Conservation (phyloP, 92 coral and sea anemone genomes). For the Virgularia gustaviana region DNA sequence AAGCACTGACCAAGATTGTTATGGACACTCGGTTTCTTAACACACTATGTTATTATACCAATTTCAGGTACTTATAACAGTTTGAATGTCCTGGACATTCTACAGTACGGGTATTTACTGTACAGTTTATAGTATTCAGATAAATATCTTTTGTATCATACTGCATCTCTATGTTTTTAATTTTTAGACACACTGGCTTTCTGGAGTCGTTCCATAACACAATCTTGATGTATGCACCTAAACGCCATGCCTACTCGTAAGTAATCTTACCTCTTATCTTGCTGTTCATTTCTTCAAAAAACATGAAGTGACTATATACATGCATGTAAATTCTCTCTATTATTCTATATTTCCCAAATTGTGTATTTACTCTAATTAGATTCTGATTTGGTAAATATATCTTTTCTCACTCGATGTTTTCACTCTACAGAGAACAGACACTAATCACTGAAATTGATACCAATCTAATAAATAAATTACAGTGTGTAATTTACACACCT, state of each 20-base stretch:
- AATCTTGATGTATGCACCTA: slow-evolving; percentile 19
- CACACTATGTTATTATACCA: not conserved
- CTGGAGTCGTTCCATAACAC: slow-evolving; percentile 23
- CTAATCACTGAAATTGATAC: no score
- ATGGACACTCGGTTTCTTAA: slow-evolving; percentile 14
- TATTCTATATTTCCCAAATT: no score
- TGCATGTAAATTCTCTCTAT: not conserved
- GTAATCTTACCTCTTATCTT: not conserved
- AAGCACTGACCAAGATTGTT: slow-evolving; percentile 24
- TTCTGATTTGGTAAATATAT: no score
- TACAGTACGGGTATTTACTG: not conserved
- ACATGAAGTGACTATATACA: not conserved
- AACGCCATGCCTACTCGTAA: slow-evolving; percentile 18
- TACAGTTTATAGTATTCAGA: not conserved
- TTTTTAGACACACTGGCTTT: slow-evolving; percentile 20
- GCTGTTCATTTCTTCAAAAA: not conserved
- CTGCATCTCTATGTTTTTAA: no score
- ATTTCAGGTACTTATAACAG: slow-evolving; percentile 7
- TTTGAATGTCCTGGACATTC: not conserved
- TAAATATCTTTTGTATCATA: not conserved
- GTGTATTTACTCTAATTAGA: no score
- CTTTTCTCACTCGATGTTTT: no score
- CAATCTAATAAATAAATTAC: no score
- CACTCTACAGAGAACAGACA: no score
- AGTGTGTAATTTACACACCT: no score